Evolutionary conservation across 1,140 invertebrate species (phyloP).

Genomic region (Aphaenogaster rudis): DNA sequence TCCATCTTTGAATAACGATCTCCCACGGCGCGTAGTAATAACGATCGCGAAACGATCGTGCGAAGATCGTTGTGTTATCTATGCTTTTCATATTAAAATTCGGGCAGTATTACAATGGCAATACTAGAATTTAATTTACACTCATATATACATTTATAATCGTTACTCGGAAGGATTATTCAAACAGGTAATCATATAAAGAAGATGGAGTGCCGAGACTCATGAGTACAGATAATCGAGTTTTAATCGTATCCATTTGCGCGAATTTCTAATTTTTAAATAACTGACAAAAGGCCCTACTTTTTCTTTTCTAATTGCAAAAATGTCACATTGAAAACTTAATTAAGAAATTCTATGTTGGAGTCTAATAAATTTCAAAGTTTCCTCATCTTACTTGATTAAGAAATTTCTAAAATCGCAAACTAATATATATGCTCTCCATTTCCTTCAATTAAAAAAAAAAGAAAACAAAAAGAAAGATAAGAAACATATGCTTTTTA

Average conservation of each 20-base stretch:
- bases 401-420: neutral
- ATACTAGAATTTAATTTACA: conserved; percentile 39
- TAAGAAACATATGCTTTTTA: neutral
- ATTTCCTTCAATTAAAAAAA: neutral
- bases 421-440: neutral
- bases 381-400: neutral
- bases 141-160: conserved; percentile 9
- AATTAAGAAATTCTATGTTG: neutral
- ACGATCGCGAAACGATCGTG: conserved; percentile 52
- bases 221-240: neutral
- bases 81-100: conserved; percentile 50
- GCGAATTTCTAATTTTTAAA: neutral
- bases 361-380: neutral
- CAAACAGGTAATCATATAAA: neutral
- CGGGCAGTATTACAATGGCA: neutral
- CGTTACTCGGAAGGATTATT: neutral
- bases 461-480: neutral
- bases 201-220: no score
- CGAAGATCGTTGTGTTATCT: conserved; percentile 58
- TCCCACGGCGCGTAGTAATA: conserved; percentile 58
- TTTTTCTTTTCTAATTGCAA: neutral
- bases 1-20: conserved; percentile 65
- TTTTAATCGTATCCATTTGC: neutral
- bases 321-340: neutral
- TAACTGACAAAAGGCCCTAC: neutral